Evolutionary conservation across 2,888 invertebrate genomes (phyloP), one percentile per base, ranked within the genome.

Genomic region (Protodeltote pygarga): DNA sequence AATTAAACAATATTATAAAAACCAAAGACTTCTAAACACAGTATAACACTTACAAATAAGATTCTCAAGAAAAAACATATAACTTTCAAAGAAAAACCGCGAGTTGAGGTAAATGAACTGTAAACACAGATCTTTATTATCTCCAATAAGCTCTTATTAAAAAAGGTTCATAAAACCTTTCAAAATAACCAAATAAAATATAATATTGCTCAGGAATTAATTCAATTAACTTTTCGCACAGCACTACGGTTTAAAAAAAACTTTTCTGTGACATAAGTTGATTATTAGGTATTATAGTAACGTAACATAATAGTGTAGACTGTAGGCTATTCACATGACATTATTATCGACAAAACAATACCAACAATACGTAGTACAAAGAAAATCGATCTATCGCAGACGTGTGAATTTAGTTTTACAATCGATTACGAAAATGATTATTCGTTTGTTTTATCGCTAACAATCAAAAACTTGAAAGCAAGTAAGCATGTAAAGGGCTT

Each of bases 401-500:
- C 48, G 39, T 64, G 65, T 53, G 65, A 53, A 62, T 14, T 23
- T 20, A 42, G 48, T 29, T 17, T 40, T 38, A 47, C 23, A 41
- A 41, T 50, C 31, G 47, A 41, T 65, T 54, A 38, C 42, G 31
- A 59, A 59, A 60, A 15, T 45, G 17, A 52, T 42, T 33, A 52
- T 21, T 6, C 35, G 29, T 35, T 52, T 21, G 28, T 31, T 37
- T 34, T 17, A 34, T 2, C 15, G 41, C 21, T 33, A 9, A 32
- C 20, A 32, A 40, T 42, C 14, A 15, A 32, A 11, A n/a, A 17
- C 25, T 29, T 24, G 9, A 5, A 35, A 48, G 24, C 14, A 27
- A n/a, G n/a, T n/a, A n/a, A n/a, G n/a, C 16, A 21, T 11, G 29
- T 24, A 20, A 17, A 15, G 14, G 24, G 29, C 24, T n/a, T n/a